Conservation (phyloP, 2,113 vertebrate genomes). For the Cynopterus brachyotis region DNA sequence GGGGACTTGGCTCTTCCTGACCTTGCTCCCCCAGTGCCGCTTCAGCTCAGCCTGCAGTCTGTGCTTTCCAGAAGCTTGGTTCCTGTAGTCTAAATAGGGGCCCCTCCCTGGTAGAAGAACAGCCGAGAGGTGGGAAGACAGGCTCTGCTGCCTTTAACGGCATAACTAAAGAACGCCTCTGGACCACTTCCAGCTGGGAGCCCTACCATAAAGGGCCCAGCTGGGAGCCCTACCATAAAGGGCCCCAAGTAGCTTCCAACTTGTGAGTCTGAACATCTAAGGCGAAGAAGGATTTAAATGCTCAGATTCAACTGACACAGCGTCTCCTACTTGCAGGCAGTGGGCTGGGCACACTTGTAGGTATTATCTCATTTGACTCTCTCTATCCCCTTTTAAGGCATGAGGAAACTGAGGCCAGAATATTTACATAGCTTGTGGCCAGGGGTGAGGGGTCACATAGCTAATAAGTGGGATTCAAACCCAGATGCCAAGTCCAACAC, state of each 20-base stretch:
- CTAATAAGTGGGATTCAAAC: background rate
- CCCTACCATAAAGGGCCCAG: background rate
- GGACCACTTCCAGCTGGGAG: background rate
- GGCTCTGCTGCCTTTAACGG: background rate
- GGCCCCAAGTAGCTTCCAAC: background rate
- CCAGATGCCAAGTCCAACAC: background rate
- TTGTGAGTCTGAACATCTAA: background rate
- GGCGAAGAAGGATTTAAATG: background rate
- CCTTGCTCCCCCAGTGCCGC: background rate
- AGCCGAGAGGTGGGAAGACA: background rate
- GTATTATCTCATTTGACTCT: background rate
- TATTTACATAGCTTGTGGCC: background rate
- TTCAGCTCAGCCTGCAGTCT: background rate
- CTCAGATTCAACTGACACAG: background rate
- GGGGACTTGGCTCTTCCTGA: background rate
- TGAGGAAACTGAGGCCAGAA: background rate
- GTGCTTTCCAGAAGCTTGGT: background rate
- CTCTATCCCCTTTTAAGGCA: background rate
- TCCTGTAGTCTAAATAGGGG: background rate
- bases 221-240: background rate
- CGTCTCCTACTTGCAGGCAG: background rate
- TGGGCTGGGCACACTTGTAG: background rate
- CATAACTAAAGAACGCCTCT: background rate
- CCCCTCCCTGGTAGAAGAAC: background rate
- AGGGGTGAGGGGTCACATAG: background rate